Evolutionary conservation across 1,140 invertebrate species (phyloP).

Genomic region (Drosophila orosa): DNA sequence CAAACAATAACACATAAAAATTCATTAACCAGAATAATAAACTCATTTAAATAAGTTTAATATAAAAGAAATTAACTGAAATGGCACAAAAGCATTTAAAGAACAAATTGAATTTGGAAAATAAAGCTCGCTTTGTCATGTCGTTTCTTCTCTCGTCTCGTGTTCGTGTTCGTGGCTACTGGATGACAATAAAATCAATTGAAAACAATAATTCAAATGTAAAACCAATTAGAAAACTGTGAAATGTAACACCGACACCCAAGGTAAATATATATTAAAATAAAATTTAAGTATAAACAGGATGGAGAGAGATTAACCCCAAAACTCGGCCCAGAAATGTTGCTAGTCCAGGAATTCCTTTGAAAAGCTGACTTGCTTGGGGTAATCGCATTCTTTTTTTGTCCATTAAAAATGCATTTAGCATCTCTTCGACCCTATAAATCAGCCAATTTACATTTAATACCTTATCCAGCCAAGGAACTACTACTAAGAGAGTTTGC

Average conservation of each 20-base stretch:
- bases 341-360: background rate
- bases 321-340: background rate
- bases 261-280: constrained; percentile 17
- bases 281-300: background rate
- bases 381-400: constrained; percentile 14
- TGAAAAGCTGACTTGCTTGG: background rate
- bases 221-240: constrained; percentile 26
- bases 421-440: constrained; percentile 33
- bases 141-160: constrained; percentile 40
- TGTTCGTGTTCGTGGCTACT: constrained; percentile 10
- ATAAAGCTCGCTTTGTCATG: constrained; percentile 34
- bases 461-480: constrained; percentile 16
- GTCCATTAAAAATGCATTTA: constrained; percentile 53
- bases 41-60: constrained; percentile 47
- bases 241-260: constrained; percentile 34
- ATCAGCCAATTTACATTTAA: constrained; percentile 51
- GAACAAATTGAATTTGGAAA: constrained; percentile 42
- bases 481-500: constrained; percentile 5
- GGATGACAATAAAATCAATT: constrained; percentile 17
- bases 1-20: constrained; percentile 62
- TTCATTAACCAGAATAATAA: constrained; percentile 60
- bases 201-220: constrained; percentile 18
- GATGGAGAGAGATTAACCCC: background rate
- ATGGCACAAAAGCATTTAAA: constrained; percentile 51
- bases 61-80: constrained; percentile 23